Percentiles rank a stretch among this genome's conserved stretches.
Evolutionary conservation across 2,888 invertebrate genomes (phyloP).

Genomic region (Therioaphis trifolii): DNA sequence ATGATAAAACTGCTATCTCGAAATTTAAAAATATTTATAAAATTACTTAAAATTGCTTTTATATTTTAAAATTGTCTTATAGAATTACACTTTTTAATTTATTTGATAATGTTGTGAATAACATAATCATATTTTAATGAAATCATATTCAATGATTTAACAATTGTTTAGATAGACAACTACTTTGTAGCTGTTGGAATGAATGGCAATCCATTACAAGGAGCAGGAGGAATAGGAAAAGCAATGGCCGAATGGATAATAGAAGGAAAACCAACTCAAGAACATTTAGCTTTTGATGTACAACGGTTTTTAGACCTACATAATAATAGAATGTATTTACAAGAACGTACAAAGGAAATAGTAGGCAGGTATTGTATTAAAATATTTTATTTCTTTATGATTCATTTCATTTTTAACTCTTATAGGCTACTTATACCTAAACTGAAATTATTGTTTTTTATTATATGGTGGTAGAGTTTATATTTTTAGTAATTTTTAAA

Average conservation of each 20-base stretch:
- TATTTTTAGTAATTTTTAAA: no score
- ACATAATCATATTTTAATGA: no score
- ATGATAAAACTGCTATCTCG: no score
- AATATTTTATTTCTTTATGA: neutral
- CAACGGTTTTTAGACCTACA: conserved; percentile 76
- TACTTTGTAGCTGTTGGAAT: conserved; percentile 81
- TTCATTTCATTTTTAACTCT: neutral
- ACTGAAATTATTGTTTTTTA: neutral
- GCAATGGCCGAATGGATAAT: conserved; percentile 78
- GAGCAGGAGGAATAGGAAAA: conserved; percentile 79
- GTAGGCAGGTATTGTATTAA: conserved; percentile 71
- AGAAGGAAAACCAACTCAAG: conserved; percentile 74
- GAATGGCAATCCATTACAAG: conserved; percentile 78
- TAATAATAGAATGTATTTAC: conserved; percentile 74
- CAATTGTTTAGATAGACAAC: conserved; percentile 72
- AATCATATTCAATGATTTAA: neutral
- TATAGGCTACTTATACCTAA: neutral
- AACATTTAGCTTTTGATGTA: conserved; percentile 76
- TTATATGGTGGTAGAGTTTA: no score
- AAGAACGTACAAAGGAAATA: conserved; percentile 76
- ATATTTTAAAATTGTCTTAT: no score
- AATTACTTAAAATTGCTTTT: no score
- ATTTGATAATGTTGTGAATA: no score
- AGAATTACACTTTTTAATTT: no score
- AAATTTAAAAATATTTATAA: no score